phyloP scores from a whole-genome alignment of 2,888 invertebrate genomes.

The Lasius platythorax region DNA sequence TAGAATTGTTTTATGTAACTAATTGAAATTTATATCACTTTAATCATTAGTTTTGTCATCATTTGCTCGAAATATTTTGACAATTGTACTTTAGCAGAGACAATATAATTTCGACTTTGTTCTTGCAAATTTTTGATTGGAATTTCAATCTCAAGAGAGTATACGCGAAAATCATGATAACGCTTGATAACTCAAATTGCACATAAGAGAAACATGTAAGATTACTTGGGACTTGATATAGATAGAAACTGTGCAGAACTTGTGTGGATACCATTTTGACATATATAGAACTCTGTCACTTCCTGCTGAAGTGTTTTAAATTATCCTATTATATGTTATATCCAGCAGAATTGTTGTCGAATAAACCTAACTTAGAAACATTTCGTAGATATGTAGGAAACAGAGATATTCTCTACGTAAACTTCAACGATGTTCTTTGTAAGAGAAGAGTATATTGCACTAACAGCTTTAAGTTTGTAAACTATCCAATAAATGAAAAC shows the following conservation, averaged over 20 bases:
- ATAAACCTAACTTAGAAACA: slow-evolving; percentile 12
- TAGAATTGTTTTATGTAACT: background rate
- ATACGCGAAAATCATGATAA: background rate
- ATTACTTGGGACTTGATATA: slow-evolving; percentile 9
- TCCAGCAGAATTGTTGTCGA: slow-evolving; percentile 14
- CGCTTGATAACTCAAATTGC: slow-evolving; percentile 29
- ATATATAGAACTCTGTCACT: background rate
- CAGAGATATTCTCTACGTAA: slow-evolving; percentile 13
- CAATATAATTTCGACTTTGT: background rate
- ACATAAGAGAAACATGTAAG: slow-evolving; percentile 3
- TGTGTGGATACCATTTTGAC: background rate
- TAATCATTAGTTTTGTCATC: background rate
- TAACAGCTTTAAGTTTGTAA: slow-evolving; percentile 23
- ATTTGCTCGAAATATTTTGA: background rate
- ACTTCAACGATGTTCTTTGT: slow-evolving; percentile 22
- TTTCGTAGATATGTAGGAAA: background rate
- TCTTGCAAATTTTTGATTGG: background rate
- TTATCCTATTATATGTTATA: slow-evolving; percentile 22
- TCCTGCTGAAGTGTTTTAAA: slow-evolving; percentile 19
- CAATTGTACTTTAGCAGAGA: background rate
- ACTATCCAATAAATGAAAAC: slow-evolving; percentile 26
- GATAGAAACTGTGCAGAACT: slow-evolving; percentile 22
- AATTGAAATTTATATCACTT: background rate
- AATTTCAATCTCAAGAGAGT: background rate
- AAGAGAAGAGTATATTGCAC: background rate